phyloP scores from a whole-genome alignment of 2,113 vertebrate genomes.

The Sorex araneus region DNA sequence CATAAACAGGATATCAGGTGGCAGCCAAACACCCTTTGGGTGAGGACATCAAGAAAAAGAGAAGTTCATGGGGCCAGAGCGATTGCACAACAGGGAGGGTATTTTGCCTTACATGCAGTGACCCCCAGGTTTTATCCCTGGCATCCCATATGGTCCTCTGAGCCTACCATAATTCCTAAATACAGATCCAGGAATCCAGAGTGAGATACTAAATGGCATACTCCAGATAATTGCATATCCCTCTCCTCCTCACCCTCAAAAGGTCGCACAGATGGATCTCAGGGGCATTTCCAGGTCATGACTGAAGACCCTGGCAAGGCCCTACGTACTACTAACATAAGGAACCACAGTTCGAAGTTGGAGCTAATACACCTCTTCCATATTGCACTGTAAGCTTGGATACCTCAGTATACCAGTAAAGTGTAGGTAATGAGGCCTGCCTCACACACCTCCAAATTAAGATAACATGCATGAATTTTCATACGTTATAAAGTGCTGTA shows the following conservation, averaged over 20 bases:
- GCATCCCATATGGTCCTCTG: too few relatives aligned
- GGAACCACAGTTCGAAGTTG: not conserved
- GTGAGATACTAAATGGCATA: not conserved
- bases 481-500: not conserved
- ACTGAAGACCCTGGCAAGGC: not conserved
- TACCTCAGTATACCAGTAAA: not conserved
- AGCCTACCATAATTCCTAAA: too few relatives aligned
- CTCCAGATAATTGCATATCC: not conserved
- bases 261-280: not conserved
- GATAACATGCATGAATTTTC: not conserved
- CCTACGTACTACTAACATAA: not conserved
- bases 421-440: not conserved
- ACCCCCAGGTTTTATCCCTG: too few relatives aligned
- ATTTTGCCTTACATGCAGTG: too few relatives aligned
- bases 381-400: not conserved
- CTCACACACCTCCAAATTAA: not conserved
- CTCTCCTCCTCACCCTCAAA: not conserved
- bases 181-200: not conserved
- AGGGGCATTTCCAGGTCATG: not conserved
- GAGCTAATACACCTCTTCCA: not conserved
- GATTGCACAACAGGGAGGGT: too few relatives aligned
- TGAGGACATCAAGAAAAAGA: not conserved
- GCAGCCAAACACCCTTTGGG: not conserved
- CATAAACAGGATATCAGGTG: not conserved
- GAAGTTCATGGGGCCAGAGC: too few relatives aligned